These are phyloP conservation scores for Ptychobarbus kaznakovi DNA, from an alignment of 2,797 vertebrate genomes.

Conservation along the genomic window DNA sequence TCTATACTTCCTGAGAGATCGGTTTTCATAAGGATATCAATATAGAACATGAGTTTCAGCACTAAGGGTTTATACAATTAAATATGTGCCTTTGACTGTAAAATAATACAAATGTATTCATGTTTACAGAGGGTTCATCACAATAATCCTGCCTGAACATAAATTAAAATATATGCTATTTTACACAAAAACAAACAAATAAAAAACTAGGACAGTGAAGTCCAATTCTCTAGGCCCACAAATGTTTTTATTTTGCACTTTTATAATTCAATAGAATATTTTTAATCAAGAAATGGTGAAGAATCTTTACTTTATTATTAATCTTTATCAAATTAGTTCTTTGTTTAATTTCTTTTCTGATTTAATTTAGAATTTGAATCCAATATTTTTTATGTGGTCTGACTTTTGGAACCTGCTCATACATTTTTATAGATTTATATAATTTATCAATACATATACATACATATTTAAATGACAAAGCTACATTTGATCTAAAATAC, in stretches of 20 bases:
- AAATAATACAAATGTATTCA: background rate
- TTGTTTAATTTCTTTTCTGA: background rate
- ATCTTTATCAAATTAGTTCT: background rate
- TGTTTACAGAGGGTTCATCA: conserved; percentile 7
- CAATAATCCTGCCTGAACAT: background rate
- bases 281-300: background rate
- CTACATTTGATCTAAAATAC: background rate
- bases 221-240: background rate
- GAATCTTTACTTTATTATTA: background rate
- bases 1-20: conserved; percentile 79
- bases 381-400: background rate
- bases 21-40: conserved; percentile 80
- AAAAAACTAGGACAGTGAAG: background rate
- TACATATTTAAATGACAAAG: background rate
- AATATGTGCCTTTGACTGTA: background rate
- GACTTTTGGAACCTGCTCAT: background rate
- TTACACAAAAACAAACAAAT: background rate
- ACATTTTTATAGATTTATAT: background rate
- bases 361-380: background rate
- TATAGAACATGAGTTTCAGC: conserved; percentile 80
- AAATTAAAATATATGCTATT: background rate
- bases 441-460: background rate
- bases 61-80: conserved; percentile 64
- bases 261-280: background rate
- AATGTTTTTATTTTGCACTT: background rate